These are phyloP conservation scores for Julus scandinavius DNA, from an alignment of 2,888 invertebrate species.

Conservation along the genomic window DNA sequence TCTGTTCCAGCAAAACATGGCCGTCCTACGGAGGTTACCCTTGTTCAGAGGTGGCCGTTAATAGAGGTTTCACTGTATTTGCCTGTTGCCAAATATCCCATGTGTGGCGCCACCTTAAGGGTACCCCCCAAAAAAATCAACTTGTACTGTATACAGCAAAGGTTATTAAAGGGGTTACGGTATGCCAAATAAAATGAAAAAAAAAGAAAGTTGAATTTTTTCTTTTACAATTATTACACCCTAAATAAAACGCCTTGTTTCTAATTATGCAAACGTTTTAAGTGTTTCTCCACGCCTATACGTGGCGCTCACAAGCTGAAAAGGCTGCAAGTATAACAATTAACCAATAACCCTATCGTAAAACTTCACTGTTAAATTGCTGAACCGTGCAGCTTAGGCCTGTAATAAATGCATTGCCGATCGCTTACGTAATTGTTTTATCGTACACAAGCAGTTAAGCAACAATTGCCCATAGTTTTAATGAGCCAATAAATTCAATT, in stretches of 20 bases:
- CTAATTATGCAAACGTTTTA: neutral
- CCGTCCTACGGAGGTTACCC: too few relatives aligned
- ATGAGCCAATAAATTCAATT: constrained; percentile 31
- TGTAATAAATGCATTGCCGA: constrained; percentile 30
- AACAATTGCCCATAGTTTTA: constrained; percentile 14
- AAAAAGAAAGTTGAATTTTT: neutral
- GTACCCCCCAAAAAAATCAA: too few relatives aligned
- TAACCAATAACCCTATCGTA: constrained; percentile 7
- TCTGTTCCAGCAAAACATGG: too few relatives aligned
- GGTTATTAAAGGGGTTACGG: neutral
- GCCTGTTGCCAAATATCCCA: too few relatives aligned
- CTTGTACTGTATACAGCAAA: too few relatives aligned
- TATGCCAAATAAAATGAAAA: constrained; percentile 5
- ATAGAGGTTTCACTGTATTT: too few relatives aligned
- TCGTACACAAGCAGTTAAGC: neutral
- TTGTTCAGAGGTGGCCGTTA: too few relatives aligned
- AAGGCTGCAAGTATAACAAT: neutral
- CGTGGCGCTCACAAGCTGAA: neutral
- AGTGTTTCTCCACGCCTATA: neutral
- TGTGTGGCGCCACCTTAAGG: too few relatives aligned
- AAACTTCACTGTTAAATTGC: constrained; percentile 16
- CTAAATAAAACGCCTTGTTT: neutral
- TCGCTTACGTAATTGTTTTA: constrained; percentile 21
- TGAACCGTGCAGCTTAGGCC: neutral
- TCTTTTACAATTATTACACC: constrained; percentile 33